Conservation (phyloP, 2,888 invertebrate genomes). For the Epistrophe eligans region DNA sequence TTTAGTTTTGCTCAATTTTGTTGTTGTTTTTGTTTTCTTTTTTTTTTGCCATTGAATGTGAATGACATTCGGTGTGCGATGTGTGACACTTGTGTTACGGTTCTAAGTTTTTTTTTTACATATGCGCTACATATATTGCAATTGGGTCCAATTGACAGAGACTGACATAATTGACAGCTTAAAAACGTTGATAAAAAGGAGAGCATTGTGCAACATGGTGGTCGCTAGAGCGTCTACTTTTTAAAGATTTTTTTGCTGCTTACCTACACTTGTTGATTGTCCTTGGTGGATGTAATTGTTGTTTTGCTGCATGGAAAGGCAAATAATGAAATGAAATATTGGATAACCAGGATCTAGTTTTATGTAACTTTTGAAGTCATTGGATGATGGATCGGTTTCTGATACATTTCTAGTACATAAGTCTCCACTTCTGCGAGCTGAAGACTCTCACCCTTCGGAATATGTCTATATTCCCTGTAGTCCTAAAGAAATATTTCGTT, state of each 20-base stretch:
- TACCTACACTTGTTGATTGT: slow-evolving; percentile 39
- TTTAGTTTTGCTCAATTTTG: slow-evolving; percentile 18
- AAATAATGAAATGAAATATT: no score
- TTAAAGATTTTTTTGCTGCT: background rate
- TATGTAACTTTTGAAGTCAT: no score
- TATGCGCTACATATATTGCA: slow-evolving; percentile 20
- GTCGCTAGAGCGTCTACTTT: slow-evolving; percentile 5
- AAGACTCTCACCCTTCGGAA: no score
- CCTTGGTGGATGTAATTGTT: background rate
- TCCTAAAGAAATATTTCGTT: no score
- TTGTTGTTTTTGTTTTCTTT: background rate
- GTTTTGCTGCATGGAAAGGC: no score
- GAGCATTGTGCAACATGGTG: slow-evolving; percentile 45
- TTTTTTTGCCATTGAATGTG: slow-evolving; percentile 35
- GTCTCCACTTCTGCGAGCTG: no score
- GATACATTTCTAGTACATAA: no score
- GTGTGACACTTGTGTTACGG: slow-evolving; percentile 51
- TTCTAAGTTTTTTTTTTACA: slow-evolving; percentile 20
- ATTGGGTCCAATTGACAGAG: slow-evolving; percentile 57
- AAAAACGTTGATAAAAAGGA: slow-evolving; percentile 58
- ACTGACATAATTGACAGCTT: slow-evolving; percentile 72
- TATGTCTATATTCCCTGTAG: no score
- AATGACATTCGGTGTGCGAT: slow-evolving; percentile 57
- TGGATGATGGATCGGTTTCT: no score
- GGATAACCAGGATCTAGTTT: no score